These are phyloP conservation scores for Amblyopsis rosae DNA, from an alignment of 2,113 vertebrate species.

Conservation along the genomic window DNA sequence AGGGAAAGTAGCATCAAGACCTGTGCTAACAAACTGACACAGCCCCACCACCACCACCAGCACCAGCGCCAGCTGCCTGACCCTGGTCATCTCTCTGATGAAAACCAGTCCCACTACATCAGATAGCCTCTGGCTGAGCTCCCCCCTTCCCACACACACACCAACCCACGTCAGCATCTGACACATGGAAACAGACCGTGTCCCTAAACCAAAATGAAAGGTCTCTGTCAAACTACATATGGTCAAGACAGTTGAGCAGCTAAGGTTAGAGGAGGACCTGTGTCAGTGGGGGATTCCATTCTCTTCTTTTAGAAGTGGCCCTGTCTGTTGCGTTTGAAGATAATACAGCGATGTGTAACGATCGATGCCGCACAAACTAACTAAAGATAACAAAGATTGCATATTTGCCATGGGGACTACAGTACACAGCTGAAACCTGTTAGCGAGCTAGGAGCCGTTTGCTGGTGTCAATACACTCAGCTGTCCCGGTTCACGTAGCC, in stretches of 20 bases:
- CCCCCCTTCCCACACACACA: neutral
- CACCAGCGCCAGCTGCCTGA: slow-evolving; percentile 34
- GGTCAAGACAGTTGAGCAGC: slow-evolving; percentile 9
- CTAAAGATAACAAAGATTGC: too few relatives aligned
- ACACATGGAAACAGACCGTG: too few relatives aligned
- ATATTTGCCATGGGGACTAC: neutral
- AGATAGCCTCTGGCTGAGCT: slow-evolving; percentile 6
- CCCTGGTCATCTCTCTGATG: slow-evolving; percentile 56
- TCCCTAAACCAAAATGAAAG: slow-evolving; percentile 26
- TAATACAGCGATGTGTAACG: neutral
- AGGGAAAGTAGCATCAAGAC: slow-evolving; percentile 22
- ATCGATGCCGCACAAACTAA: too few relatives aligned
- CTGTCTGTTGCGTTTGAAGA: neutral
- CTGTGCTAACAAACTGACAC: slow-evolving; percentile 33
- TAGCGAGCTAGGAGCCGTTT: too few relatives aligned
- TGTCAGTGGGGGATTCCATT: neutral
- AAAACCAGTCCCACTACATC: slow-evolving; percentile 17
- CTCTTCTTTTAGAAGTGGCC: neutral
- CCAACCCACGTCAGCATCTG: slow-evolving; percentile 3
- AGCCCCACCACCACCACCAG: slow-evolving; percentile 9
- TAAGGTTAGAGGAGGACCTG: slow-evolving; percentile 3
- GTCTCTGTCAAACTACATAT: slow-evolving; percentile 50
- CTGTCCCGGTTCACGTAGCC: neutral
- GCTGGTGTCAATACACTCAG: neutral
- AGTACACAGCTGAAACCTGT: neutral